Evolutionary conservation across 2,113 vertebrate species (phyloP).

Genomic region (Crotalus viridis): DNA sequence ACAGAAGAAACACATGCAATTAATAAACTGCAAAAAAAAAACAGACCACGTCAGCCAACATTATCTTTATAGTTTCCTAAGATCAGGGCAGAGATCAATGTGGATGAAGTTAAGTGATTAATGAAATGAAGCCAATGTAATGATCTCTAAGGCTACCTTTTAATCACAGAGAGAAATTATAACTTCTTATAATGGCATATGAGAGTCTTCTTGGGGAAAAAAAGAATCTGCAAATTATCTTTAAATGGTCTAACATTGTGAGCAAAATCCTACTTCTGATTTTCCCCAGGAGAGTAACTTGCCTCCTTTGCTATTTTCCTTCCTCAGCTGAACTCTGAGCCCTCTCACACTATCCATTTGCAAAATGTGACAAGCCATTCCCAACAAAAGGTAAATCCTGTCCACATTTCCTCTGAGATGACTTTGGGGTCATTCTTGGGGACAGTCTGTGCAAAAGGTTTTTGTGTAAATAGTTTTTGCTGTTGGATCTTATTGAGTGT

Average conservation of each 20-base stretch:
- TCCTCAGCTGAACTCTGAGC: neutral
- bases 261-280: neutral
- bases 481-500: neutral
- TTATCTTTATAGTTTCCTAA: slow-evolving; percentile 17
- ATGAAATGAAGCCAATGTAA: neutral
- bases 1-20: slow-evolving; percentile 10
- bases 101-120: slow-evolving; percentile 3
- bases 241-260: neutral
- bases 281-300: neutral
- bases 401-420: neutral
- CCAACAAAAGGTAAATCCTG: neutral
- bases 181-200: neutral
- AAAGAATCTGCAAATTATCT: neutral
- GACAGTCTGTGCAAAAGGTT: neutral
- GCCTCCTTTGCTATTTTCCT: neutral
- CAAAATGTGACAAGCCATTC: neutral
- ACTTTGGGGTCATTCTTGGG: neutral
- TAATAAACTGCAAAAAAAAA: slow-evolving; percentile 9
- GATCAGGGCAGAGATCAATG: slow-evolving; percentile 11
- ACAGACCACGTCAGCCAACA: slow-evolving; percentile 9
- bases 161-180: neutral
- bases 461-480: neutral
- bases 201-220: neutral
- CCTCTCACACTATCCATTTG: neutral
- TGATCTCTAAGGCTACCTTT: slow-evolving; percentile 23